Evolutionary conservation across 1,140 invertebrate species (phyloP).

Genomic region (Sitophilus oryzae): DNA sequence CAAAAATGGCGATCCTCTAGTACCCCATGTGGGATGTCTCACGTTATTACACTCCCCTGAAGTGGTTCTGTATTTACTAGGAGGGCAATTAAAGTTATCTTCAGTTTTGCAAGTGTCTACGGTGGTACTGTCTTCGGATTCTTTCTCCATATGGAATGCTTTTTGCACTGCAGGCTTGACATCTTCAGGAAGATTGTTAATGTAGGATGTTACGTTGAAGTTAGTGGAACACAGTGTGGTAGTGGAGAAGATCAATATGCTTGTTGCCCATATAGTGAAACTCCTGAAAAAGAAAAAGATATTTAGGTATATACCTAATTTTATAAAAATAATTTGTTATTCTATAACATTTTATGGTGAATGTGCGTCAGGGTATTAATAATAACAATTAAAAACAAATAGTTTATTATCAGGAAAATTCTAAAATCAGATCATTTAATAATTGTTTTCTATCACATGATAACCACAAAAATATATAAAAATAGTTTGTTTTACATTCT

Average conservation of each 20-base stretch:
- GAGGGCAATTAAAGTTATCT: constrained; percentile 51
- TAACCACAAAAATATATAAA: too few species aligned
- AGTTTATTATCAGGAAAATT: too few species aligned
- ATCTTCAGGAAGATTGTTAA: constrained; percentile 32
- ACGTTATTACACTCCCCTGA: constrained; percentile 95
- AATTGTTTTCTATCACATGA: too few species aligned
- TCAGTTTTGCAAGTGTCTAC: constrained; percentile 12
- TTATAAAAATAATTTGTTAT: too few species aligned
- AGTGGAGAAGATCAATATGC: constrained; percentile 4
- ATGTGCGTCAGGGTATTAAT: too few species aligned
- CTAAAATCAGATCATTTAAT: too few species aligned
- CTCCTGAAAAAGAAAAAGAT: too few species aligned
- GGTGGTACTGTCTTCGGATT: not conserved
- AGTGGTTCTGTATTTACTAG: constrained; percentile 71
- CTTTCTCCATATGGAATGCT: constrained; percentile 30
- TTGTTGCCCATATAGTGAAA: constrained; percentile 14
- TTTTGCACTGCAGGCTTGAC: constrained; percentile 26
- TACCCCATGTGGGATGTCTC: constrained; percentile 81
- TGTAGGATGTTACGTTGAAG: constrained; percentile 34
- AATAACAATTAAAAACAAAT: too few species aligned
- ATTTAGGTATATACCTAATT: too few species aligned
- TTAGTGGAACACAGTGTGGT: not conserved
- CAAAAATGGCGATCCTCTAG: constrained; percentile 74
- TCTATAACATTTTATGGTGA: too few species aligned
- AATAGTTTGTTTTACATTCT: too few species aligned